Evolutionary conservation across 1,140 invertebrate species (phyloP).

Genomic region (Neelides sp.): DNA sequence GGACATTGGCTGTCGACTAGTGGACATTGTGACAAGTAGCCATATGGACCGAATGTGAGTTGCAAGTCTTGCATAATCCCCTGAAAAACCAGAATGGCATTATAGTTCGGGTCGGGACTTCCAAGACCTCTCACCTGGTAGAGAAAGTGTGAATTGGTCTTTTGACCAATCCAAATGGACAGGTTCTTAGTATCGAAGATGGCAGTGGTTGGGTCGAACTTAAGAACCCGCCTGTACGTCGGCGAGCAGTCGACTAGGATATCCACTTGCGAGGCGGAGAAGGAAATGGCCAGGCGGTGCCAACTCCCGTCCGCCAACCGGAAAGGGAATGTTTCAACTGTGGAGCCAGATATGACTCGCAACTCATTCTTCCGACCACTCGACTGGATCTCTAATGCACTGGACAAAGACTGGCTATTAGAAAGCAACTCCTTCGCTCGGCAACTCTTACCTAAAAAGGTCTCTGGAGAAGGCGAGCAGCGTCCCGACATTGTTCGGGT

Average conservation of each 20-base stretch:
- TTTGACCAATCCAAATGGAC: conserved; percentile 72
- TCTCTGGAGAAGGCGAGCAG: conserved; percentile 59
- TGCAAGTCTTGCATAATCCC: conserved; percentile 75
- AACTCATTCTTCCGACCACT: conserved; percentile 71
- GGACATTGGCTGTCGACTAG: conserved; percentile 71
- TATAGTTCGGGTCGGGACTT: neutral
- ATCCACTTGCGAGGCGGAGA: conserved; percentile 67
- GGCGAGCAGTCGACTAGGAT: conserved; percentile 73
- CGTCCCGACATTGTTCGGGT: conserved; percentile 64
- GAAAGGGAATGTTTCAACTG: conserved; percentile 72
- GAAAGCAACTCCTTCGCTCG: neutral
- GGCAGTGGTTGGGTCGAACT: conserved; percentile 28
- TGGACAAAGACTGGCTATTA: conserved; percentile 36
- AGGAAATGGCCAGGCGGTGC: conserved; percentile 69
- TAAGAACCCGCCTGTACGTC: conserved; percentile 45
- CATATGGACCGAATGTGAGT: conserved; percentile 67
- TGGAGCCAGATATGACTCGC: conserved; percentile 52
- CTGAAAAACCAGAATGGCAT: conserved; percentile 40
- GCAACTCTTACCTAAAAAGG: conserved; percentile 33
- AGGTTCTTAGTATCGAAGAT: conserved; percentile 37
- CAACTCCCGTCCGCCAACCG: conserved; percentile 68
- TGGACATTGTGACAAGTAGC: conserved; percentile 73
- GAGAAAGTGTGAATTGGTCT: conserved; percentile 66
- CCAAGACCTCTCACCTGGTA: conserved; percentile 56
- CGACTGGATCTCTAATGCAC: conserved; percentile 80